Evolutionary conservation across 2,888 invertebrate species (phyloP).

Genomic region (Eupithecia centaureata): DNA sequence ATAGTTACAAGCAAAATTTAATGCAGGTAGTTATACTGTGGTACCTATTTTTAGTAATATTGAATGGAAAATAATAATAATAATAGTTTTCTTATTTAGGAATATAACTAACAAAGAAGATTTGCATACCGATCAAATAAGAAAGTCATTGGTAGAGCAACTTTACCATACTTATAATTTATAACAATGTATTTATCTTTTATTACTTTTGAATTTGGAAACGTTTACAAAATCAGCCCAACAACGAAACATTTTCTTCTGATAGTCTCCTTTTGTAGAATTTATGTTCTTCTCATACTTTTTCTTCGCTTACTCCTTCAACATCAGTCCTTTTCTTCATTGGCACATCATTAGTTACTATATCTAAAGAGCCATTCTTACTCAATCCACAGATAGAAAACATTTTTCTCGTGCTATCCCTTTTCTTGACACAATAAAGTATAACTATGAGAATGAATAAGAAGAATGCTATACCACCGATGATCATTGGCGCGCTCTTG

Average conservation of each 20-base stretch:
- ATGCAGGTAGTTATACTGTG: too few species aligned
- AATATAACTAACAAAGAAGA: neutral
- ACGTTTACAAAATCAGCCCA: neutral
- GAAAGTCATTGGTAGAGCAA: too few species aligned
- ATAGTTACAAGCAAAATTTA: too few species aligned
- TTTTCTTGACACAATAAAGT: conserved; percentile 73
- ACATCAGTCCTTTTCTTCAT: conserved; percentile 63
- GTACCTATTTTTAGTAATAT: too few species aligned
- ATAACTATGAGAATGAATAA: conserved; percentile 68
- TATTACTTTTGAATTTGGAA: neutral
- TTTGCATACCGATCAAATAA: neutral
- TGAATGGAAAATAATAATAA: too few species aligned
- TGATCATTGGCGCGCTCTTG: conserved; percentile 69
- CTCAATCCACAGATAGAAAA: conserved; percentile 70
- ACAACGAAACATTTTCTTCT: neutral
- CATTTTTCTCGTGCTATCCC: conserved; percentile 61
- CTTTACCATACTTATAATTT: neutral
- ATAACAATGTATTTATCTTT: neutral
- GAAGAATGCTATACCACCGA: conserved; percentile 67
- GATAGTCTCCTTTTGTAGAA: neutral
- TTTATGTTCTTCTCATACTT: conserved; percentile 54
- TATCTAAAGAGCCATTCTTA: conserved; percentile 77
- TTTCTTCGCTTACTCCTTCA: conserved; percentile 72
- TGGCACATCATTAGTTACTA: conserved; percentile 68
- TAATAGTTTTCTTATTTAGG: neutral